Base-by-base conservation (phyloP, 2,113 vertebrate species). In the Microcebus jonahi region DNA sequence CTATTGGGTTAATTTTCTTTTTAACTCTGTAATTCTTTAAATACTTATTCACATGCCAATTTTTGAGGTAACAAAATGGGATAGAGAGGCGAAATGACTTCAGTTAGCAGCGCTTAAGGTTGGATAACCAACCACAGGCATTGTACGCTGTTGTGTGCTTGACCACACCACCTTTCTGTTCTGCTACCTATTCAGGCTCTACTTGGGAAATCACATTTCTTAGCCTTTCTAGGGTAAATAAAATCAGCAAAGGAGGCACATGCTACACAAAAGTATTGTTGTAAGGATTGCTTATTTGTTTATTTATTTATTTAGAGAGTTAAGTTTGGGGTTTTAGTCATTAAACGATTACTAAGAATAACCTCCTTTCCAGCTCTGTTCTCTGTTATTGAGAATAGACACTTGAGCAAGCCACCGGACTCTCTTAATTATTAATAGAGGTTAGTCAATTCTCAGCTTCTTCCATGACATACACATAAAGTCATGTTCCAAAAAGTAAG, bases 341-440 rank as follows among this genome's bases (percentile, higher is more conserved):
- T 94, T 65, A 87, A 89, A 36, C 36, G 59, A 90, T 97, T 97
- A 95, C 91, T 57, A 63, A 71, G 25, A 50, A 79, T 95, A 95
- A 76, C 92, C 57, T 70, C 48, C 20, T 91, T 85, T 57, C 77
- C 85, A 94, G 92, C 67, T 88, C 71, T 90, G 85, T 89, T 96
- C 88, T 85, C 91, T 96, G 95, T 97, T 98, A 98, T 98, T 93
- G 96, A 98, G 98, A 98, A 97, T 95, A 98, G 96, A 90, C 95
- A 98, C 90, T 97, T 96, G 97, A 97, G 95, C 87, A 96, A 93
- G 92, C 65, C 90, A 85, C 20, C 45, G 95, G 88, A 97, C 96
- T 88, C 57, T 97, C 97, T 97, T 97, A 97, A 98, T 98, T 97
- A 98, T 98, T 98, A 98, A 97, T 23, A 97, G 96, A 97, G 94